These are phyloP conservation scores for Venustoraphidia nigricollis DNA, from an alignment of 2,888 invertebrate species.

Conservation along the genomic window DNA sequence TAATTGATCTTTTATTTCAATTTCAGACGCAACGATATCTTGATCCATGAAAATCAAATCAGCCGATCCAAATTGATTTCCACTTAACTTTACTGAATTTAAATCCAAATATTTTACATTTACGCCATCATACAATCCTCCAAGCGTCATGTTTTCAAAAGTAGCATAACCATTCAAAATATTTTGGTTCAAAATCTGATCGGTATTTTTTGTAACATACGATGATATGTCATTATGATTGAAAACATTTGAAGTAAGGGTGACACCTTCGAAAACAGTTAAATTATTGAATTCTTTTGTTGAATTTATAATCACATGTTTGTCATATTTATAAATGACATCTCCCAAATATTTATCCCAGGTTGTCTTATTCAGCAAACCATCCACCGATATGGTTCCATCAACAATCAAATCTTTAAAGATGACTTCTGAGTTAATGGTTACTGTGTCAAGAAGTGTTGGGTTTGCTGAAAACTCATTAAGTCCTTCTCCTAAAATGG, in stretches of 20 bases:
- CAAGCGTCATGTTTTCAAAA: constrained; percentile 29
- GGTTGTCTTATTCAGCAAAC: constrained; percentile 25
- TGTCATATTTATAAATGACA: constrained; percentile 25
- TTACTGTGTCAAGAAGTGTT: constrained; percentile 26
- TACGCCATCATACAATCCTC: constrained; percentile 27
- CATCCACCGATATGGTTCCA: constrained; percentile 30
- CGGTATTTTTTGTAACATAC: constrained; percentile 31
- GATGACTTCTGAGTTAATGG: constrained; percentile 27
- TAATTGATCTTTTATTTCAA: constrained; percentile 23
- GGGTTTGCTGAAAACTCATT: constrained; percentile 30
- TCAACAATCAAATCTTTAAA: constrained; percentile 32
- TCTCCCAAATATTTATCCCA: constrained; percentile 28
- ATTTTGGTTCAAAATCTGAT: constrained; percentile 28
- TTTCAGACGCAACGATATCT: constrained; percentile 18
- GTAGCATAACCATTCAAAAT: constrained; percentile 26
- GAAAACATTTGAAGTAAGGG: constrained; percentile 26
- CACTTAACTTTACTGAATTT: constrained; percentile 26
- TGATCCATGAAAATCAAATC: constrained; percentile 25
- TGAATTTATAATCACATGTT: constrained; percentile 24
- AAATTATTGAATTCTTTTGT: constrained; percentile 31
- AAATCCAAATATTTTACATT: constrained; percentile 27
- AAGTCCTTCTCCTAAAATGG: constrained; percentile 27
- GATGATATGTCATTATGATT: constrained; percentile 28
- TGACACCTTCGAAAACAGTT: constrained; percentile 23
- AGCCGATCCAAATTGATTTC: constrained; percentile 24